Conservation (phyloP, 2,797 vertebrate species). For the Tokudaia muenninki region DNA sequence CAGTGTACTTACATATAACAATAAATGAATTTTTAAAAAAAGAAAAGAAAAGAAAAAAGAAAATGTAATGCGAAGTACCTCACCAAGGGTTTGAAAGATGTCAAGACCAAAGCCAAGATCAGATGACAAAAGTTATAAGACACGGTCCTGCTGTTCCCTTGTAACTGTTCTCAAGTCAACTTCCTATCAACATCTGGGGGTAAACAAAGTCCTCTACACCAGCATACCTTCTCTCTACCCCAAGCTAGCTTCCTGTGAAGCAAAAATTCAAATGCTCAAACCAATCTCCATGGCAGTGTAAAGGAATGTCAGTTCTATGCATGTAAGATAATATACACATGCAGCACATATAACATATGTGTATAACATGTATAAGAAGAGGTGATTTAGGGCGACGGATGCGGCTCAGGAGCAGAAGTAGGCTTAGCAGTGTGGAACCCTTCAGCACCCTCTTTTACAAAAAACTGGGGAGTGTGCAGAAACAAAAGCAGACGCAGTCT, state of each 20-base stretch:
- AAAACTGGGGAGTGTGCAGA: not conserved
- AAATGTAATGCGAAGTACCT: constrained; percentile 16
- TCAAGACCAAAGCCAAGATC: constrained; percentile 26
- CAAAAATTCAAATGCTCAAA: constrained; percentile 9
- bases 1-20: too few species aligned
- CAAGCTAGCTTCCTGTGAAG: not conserved
- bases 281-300: not conserved
- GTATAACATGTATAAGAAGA: not conserved
- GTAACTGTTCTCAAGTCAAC: constrained; percentile 1
- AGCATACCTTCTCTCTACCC: not conserved
- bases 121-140: constrained; percentile 20
- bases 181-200: not conserved
- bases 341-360: not conserved
- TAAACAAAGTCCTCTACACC: not conserved
- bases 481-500: constrained; percentile 1
- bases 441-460: not conserved
- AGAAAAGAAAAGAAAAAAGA: not conserved
- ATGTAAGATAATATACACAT: not conserved
- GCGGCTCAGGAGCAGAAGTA: not conserved
- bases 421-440: too few species aligned
- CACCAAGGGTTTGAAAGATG: constrained; percentile 20
- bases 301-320: not conserved
- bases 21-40: too few species aligned
- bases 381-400: not conserved
- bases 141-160: not conserved